Evolutionary conservation across 2,888 invertebrate species (phyloP), one percentile per base, ranked within the genome.

Genomic region (Caenorhabditis uteleia): DNA sequence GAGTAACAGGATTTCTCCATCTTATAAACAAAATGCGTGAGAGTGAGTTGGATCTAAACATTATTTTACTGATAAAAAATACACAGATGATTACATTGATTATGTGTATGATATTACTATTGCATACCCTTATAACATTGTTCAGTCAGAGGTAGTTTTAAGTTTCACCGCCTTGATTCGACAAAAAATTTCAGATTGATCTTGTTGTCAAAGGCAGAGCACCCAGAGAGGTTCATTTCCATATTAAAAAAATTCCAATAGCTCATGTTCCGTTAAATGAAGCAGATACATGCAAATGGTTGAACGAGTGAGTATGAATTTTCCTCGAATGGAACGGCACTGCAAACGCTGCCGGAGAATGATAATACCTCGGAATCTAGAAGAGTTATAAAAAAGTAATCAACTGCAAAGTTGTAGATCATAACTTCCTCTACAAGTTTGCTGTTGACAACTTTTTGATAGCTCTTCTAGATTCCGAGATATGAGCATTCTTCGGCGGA

Each of bases 51-150:
- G 40, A 40, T 33, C 6, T 49, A 16, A 3, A 18, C 3, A 16
- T 29, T 27, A 16, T 16, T 45, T 25, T 26, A n/a, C 5, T 12
- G 14, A n/a, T 10, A 40, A 40, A 40, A 25, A 21, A 12, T 36
- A 8, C 42, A 36, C 56, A 85, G 88, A 86, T 58, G 85, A 88
- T 10, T 88, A 88, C 23, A 84, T 92, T 48, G 88, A 89, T 64
- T 89, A 91, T 0, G 87, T 93, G n/a, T 91, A 92, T 84, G 92
- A 93, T 83, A 87, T 92, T 68, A 91, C 92, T 0, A 87, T 93
- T n/a, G 90, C 89, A 0, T 93, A 92, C 84, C 91, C 91, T 5
- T 88, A 88, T 68, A 88, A 88, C 14, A 85, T 89, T 29, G 90
- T 91, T 0, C 90, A 91, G 83, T 89, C 88, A 21, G 92, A 93